Base-by-base conservation (phyloP, 92 coral and sea anemone species). In the Porites evermanni region DNA sequence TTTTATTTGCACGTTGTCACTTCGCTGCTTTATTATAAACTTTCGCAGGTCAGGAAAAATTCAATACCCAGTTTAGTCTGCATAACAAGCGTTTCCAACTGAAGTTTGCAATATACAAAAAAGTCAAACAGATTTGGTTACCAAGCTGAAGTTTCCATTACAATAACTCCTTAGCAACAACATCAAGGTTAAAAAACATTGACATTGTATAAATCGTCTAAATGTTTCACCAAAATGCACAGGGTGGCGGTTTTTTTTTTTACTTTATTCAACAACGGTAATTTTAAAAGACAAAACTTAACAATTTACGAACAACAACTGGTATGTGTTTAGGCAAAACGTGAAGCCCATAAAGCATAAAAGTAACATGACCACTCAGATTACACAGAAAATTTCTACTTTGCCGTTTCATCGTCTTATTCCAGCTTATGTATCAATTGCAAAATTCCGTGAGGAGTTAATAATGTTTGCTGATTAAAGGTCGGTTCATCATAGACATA, bases 101-200 rank as follows among this genome's bases (percentile, higher is more conserved):
- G 2, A 29, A 29, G 47, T 38, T 38, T 38, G 47, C 47, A 38
- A 38, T 38, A 3, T 32, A 2, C 47, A 38, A 38, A 38, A 38
- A 0, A 4, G 7, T 38, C 47, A 38, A 38, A 38, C 47, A 38
- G 47, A 38, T 38, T 38, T 38, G 47, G 47, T 38, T 38, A 38
- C 47, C 47, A 38, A 5, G 47, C 47, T 38, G 64, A 74, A 53
- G 79, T 64, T 64, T 53, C 21, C 65, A 19, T 8, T 63, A 8
- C 24, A 47, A 56, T 16, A 10, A 9, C 61, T 56, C 77, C 77
- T 51, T 73, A 73, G 77, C 77, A 26, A 73, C 77, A 58, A 16
- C 10, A 54, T 54, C 2, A 12, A 11, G 61, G 61, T 56, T 56
- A 2, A 56, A 56, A 56, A 11, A 56, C 61, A 56, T 11, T 56